phyloP scores from a whole-genome alignment of 2,113 vertebrate species.

The Salvator merianae region DNA sequence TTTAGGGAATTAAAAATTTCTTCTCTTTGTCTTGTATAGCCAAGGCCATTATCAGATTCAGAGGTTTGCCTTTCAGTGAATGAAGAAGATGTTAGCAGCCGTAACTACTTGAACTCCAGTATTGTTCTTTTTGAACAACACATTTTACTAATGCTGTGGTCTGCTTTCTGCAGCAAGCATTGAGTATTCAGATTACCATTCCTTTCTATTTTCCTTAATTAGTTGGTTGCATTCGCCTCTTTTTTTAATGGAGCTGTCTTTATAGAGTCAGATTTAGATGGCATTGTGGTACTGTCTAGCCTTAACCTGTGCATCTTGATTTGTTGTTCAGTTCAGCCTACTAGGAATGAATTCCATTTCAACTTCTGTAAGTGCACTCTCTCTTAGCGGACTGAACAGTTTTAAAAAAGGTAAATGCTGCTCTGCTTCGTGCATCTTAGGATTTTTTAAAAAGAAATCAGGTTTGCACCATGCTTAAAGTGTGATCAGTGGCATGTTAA shows the following conservation, averaged over 20 bases:
- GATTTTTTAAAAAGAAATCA: conserved; percentile 14
- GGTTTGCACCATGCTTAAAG: conserved; percentile 21
- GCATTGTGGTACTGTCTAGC: conserved; percentile 55
- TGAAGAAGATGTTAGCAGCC: conserved; percentile 7
- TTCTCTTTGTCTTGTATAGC: conserved; percentile 41
- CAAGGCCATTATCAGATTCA: conserved; percentile 51
- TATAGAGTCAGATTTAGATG: conserved; percentile 8
- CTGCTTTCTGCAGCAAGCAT: background rate
- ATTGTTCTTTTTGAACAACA: conserved; percentile 9
- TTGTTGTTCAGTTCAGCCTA: conserved; percentile 34
- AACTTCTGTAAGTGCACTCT: conserved; percentile 17
- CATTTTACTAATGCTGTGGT: background rate
- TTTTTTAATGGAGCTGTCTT: background rate
- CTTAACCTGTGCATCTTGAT: conserved; percentile 48
- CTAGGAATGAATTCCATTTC: background rate
- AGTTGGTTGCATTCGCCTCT: conserved; percentile 32
- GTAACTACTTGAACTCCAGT: conserved; percentile 17
- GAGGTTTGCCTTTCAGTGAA: conserved; percentile 27
- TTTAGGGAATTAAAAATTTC: conserved; percentile 23
- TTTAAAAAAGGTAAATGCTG: background rate
- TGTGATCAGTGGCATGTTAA: background rate
- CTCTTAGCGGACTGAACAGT: background rate
- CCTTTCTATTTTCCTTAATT: conserved; percentile 21
- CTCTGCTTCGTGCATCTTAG: background rate
- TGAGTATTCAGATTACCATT: background rate